Percentiles rank a stretch among this genome's conserved stretches.
Conservation (phyloP, 2,888 invertebrate species). For the Antheraea assamensis region DNA sequence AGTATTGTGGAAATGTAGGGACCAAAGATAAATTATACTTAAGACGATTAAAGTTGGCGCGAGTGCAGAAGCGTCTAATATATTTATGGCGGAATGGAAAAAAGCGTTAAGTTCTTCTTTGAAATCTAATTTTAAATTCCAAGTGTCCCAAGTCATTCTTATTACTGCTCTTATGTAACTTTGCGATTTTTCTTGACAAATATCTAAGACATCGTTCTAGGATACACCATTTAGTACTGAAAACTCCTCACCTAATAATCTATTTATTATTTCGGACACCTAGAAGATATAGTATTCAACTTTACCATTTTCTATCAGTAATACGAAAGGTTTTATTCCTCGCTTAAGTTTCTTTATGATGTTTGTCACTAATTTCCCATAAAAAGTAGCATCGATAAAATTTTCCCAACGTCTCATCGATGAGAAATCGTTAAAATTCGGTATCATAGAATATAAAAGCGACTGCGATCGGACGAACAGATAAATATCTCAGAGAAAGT, state of each 20-base stretch:
- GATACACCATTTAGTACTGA: neutral
- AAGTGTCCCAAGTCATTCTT: neutral
- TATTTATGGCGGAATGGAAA: slow-evolving; percentile 21
- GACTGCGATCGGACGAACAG: neutral
- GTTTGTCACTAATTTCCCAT: neutral
- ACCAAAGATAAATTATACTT: slow-evolving; percentile 42
- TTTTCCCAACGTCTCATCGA: neutral
- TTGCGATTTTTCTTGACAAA: neutral
- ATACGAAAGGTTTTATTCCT: neutral
- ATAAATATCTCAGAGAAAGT: slow-evolving; percentile 14
- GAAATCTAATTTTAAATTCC: slow-evolving; percentile 14
- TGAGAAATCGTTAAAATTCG: neutral
- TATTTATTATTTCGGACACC: neutral
- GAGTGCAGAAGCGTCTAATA: slow-evolving; percentile 22
- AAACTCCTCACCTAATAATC: neutral
- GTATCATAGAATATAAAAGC: slow-evolving; percentile 12
- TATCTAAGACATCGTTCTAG: neutral
- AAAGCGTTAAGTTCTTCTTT: slow-evolving; percentile 7
- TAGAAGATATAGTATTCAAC: neutral
- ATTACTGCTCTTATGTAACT: neutral
- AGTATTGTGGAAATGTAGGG: slow-evolving; percentile 20
- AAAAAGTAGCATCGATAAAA: neutral
- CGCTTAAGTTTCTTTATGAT: neutral
- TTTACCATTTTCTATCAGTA: neutral
- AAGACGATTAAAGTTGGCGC: slow-evolving; percentile 38